phyloP scores from a whole-genome alignment of 2,888 invertebrate genomes.

The Lepidochrysops patricia region DNA sequence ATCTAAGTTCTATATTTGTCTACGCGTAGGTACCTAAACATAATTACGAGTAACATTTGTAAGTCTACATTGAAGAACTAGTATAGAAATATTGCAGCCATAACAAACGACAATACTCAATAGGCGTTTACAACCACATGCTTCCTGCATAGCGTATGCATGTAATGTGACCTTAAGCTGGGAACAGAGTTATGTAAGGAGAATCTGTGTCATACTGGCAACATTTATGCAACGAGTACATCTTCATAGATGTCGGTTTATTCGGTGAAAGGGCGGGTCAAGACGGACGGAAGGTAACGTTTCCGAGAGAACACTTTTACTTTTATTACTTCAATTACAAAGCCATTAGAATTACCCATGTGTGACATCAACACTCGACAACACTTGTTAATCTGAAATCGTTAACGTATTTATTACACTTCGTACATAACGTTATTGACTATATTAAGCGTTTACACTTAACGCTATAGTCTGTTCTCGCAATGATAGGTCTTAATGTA shows the following conservation, averaged over 20 bases:
- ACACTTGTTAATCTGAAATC: background rate
- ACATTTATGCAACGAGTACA: conserved; percentile 12
- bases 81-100: no score
- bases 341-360: background rate
- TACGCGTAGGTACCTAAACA: no score
- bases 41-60: no score
- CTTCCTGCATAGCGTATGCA: background rate
- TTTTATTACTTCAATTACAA: background rate
- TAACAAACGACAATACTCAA: background rate
- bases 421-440: no score
- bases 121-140: background rate
- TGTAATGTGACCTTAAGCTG: background rate
- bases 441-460: background rate
- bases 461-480: background rate
- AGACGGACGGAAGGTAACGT: background rate
- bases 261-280: conserved; percentile 11
- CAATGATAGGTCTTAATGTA: background rate
- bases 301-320: background rate
- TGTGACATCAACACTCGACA: background rate
- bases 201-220: conserved; percentile 10
- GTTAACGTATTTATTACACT: no score
- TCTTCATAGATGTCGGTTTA: conserved; percentile 2
- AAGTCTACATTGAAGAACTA: no score
- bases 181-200: background rate
- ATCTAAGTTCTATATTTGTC: no score